These are phyloP conservation scores for Psylliodes chrysocephalus DNA, from an alignment of 2,888 invertebrate species.

Conservation along the genomic window DNA sequence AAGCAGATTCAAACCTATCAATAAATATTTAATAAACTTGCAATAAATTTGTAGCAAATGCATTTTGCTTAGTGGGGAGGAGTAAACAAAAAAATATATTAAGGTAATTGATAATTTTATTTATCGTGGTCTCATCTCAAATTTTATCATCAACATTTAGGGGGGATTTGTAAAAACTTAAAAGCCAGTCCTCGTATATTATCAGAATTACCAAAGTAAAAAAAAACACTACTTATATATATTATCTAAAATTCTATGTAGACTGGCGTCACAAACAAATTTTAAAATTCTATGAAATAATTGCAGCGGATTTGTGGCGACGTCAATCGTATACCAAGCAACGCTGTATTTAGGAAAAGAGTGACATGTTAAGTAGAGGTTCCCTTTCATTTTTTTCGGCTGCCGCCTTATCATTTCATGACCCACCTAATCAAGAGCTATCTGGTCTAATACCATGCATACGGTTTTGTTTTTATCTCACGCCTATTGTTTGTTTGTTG, in stretches of 20 bases:
- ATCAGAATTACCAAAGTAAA: too few species aligned
- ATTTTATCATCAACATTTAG: too few species aligned
- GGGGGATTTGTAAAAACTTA: too few species aligned
- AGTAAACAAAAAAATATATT: too few species aligned
- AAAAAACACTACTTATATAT: too few species aligned
- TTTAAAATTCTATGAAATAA: constrained; percentile 10
- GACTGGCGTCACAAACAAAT: not conserved
- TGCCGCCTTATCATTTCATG: constrained; percentile 50
- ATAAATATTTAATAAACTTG: too few species aligned
- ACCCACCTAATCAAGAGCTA: constrained; percentile 51
- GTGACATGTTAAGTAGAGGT: constrained; percentile 19
- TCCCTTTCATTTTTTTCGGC: constrained; percentile 29
- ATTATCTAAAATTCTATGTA: not conserved
- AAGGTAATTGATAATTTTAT: too few species aligned
- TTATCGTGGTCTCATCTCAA: too few species aligned
- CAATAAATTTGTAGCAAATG: too few species aligned
- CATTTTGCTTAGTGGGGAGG: too few species aligned
- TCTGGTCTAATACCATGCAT: constrained; percentile 19
- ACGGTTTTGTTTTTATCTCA: constrained; percentile 47
- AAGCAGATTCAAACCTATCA: too few species aligned
- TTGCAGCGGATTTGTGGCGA: constrained; percentile 3
- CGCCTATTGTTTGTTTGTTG: constrained; percentile 45
- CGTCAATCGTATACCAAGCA: not conserved
- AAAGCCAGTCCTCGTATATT: too few species aligned
- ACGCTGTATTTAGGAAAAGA: not conserved